phyloP scores from a whole-genome alignment of 2,113 vertebrate genomes.

The Dipodomys stephensi region DNA sequence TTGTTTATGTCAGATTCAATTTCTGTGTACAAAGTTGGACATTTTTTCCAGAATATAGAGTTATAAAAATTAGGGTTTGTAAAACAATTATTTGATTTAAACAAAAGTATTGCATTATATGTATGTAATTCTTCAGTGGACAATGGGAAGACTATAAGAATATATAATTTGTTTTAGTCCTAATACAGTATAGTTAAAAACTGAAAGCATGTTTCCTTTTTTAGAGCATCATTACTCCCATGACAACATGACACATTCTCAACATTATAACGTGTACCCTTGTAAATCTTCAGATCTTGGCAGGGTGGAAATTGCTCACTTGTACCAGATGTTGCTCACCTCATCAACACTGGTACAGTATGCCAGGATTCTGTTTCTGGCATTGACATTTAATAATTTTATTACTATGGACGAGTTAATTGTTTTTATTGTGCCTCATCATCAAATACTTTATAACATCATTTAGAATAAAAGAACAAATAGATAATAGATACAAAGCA shows the following conservation, averaged over 20 bases:
- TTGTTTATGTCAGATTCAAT: slow-evolving; percentile 5
- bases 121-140: background rate
- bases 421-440: slow-evolving; percentile 11
- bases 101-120: background rate
- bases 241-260: background rate
- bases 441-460: background rate
- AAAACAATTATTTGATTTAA: background rate
- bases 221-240: background rate
- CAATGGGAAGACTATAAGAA: background rate
- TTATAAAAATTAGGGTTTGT: too few relatives aligned
- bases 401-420: background rate
- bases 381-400: background rate
- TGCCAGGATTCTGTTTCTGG: slow-evolving; percentile 9
- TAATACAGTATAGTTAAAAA: slow-evolving; percentile 27
- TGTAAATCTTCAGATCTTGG: background rate
- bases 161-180: background rate
- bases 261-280: background rate
- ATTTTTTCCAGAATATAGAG: too few relatives aligned
- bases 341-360: background rate
- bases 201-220: background rate
- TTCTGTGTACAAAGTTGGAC: too few relatives aligned
- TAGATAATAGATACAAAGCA: background rate
- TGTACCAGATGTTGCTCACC: background rate
- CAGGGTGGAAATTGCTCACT: background rate
- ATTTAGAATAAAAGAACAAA: background rate